A percentile compares a stretch with the other conserved stretches of the same genome.
phyloP scores from a whole-genome alignment of 2,113 vertebrate genomes.

The Oostethus manadensis region DNA sequence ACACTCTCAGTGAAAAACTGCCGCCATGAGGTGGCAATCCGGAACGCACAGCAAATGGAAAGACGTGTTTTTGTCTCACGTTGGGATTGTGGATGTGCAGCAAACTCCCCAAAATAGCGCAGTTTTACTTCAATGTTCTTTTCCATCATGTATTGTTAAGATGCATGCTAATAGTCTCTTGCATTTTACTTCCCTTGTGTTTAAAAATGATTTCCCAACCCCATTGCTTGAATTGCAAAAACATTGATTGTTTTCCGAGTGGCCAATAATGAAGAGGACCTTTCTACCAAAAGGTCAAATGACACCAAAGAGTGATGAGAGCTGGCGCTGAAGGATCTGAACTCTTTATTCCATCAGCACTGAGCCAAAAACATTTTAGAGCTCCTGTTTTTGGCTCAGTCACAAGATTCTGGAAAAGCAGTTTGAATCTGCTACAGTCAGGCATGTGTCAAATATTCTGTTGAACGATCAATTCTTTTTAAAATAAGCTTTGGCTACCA shows the following conservation, averaged over 20 bases:
- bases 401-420: too few relatives aligned
- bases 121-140: background rate
- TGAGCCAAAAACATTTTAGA: conserved; percentile 33
- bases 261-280: background rate
- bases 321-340: background rate
- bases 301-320: background rate
- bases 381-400: conserved; percentile 9
- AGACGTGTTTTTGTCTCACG: too few relatives aligned
- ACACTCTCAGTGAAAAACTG: too few relatives aligned
- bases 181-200: background rate
- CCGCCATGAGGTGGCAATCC: too few relatives aligned
- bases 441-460: too few relatives aligned
- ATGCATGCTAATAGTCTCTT: background rate
- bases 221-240: conserved; percentile 1
- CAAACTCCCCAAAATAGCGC: too few relatives aligned
- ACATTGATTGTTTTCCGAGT: conserved; percentile 3
- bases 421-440: too few relatives aligned
- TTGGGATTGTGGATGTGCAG: background rate
- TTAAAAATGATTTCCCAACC: background rate
- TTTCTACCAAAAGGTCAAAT: conserved; percentile 19
- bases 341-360: background rate
- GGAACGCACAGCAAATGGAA: too few relatives aligned
- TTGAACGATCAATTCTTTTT: too few relatives aligned
- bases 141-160: conserved; percentile 1
- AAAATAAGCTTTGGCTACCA: too few relatives aligned